A percentile compares a stretch with the other conserved stretches of the same genome.
Conservation (phyloP, 2,888 invertebrate genomes). For the Leptinotarsa haldemani region DNA sequence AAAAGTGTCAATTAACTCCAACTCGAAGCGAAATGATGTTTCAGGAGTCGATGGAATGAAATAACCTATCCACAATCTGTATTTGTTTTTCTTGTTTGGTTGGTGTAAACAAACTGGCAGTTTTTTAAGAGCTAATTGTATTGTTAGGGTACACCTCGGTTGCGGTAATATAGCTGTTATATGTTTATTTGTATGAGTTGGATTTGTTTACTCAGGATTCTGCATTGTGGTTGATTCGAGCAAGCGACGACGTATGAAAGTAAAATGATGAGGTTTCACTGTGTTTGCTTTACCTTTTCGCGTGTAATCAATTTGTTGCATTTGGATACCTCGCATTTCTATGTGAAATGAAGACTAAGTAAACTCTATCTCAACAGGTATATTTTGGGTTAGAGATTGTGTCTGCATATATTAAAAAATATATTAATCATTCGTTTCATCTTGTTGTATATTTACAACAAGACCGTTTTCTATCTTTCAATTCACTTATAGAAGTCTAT, state of each 20-base stretch:
- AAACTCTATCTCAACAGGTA: neutral
- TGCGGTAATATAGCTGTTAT: conserved; percentile 5
- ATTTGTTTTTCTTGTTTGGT: conserved; percentile 7
- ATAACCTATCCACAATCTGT: conserved; percentile 1
- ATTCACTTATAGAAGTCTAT: too few relatives aligned
- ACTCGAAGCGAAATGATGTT: neutral
- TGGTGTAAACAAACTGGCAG: neutral
- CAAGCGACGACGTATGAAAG: conserved; percentile 1
- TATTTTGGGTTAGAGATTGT: too few relatives aligned
- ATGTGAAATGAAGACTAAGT: neutral
- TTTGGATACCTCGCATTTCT: conserved; percentile 2
- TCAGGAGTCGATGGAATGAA: neutral
- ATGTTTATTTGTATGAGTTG: conserved; percentile 9
- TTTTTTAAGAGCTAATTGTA: conserved; percentile 14
- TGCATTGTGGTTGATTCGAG: conserved; percentile 6
- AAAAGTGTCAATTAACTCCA: too few relatives aligned
- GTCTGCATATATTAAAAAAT: too few relatives aligned
- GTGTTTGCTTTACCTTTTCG: conserved; percentile 14
- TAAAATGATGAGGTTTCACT: neutral
- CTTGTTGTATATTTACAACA: too few relatives aligned
- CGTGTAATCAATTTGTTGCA: conserved; percentile 14
- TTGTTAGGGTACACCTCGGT: conserved; percentile 3
- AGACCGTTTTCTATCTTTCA: too few relatives aligned
- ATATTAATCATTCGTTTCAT: too few relatives aligned
- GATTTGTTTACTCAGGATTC: conserved; percentile 7